Percentiles rank a stretch among this genome's conserved stretches.
phyloP scores from a whole-genome alignment of 1,140 invertebrate genomes.

The Hylaeus anthracinus region DNA sequence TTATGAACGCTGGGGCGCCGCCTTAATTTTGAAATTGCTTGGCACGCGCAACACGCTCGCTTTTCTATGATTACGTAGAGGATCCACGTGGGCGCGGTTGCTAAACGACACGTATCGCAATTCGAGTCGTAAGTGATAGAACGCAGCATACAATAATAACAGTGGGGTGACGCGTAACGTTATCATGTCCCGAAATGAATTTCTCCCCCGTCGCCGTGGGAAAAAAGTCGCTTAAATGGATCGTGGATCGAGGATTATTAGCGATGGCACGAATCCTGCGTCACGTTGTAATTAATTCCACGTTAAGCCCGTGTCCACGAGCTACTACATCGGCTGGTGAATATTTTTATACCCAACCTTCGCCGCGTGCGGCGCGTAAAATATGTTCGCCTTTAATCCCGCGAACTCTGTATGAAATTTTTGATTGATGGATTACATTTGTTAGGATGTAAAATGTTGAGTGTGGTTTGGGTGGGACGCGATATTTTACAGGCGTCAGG shows the following conservation, averaged over 20 bases:
- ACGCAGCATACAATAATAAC: conserved; percentile 9
- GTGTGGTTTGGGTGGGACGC: too few species aligned
- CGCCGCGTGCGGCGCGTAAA: too few species aligned
- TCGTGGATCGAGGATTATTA: conserved; percentile 2
- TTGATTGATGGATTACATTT: too few species aligned
- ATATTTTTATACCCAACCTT: not conserved
- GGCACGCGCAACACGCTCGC: conserved; percentile 12
- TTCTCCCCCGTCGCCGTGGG: not conserved
- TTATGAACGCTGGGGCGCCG: conserved; percentile 17
- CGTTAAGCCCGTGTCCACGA: not conserved
- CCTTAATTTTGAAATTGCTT: conserved; percentile 46
- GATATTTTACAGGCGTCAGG: too few species aligned
- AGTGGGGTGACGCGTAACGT: too few species aligned
- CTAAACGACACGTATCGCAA: not conserved
- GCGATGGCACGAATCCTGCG: not conserved
- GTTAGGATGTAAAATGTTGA: too few species aligned
- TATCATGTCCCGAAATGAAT: conserved; percentile 6
- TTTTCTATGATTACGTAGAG: not conserved
- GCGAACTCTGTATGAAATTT: too few species aligned
- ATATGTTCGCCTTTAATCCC: too few species aligned
- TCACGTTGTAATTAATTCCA: conserved; percentile 7
- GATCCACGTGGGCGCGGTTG: not conserved
- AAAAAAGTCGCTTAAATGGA: conserved; percentile 14
- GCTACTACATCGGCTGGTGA: not conserved
- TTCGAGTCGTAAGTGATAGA: not conserved